Conservation (phyloP, 1,140 invertebrate species). For the Drosophila nasuta region DNA sequence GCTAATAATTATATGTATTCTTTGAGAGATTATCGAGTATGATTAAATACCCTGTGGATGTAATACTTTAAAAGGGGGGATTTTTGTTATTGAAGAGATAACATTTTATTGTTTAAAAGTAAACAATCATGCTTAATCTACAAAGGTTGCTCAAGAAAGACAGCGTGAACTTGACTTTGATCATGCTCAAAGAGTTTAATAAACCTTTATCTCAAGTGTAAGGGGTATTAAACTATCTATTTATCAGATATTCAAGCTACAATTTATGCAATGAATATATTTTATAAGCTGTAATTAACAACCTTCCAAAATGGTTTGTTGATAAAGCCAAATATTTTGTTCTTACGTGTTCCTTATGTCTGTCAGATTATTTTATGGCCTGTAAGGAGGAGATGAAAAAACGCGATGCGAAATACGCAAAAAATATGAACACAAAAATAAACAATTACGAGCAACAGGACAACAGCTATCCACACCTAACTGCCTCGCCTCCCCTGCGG, state of each 20-base stretch:
- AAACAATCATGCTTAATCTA: no score
- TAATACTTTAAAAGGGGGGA: no score
- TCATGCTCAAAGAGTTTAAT: no score
- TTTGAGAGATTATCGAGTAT: background rate
- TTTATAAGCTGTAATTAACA: slow-evolving; percentile 27
- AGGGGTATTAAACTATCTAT: background rate
- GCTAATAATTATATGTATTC: background rate
- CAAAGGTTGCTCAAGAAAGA: no score
- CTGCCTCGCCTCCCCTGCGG: background rate
- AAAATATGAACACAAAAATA: slow-evolving; percentile 50
- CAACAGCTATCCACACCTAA: slow-evolving; percentile 24
- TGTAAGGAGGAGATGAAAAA: background rate
- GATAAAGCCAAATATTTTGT: slow-evolving; percentile 15
- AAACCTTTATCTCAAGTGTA: no score
- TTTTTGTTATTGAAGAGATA: no score
- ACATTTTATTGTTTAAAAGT: no score
- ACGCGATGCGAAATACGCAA: slow-evolving; percentile 34
- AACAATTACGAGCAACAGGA: slow-evolving; percentile 52
- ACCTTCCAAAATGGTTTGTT: background rate
- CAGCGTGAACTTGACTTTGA: background rate
- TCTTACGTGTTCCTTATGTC: slow-evolving; percentile 11
- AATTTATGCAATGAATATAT: background rate
- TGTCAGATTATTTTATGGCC: slow-evolving; percentile 23
- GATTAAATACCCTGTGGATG: background rate
- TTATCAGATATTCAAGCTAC: background rate